Percentiles rank a stretch among this genome's conserved stretches.
These are phyloP conservation scores for Pelvicachromis taeniatus DNA, from an alignment of 2,113 vertebrate species.

Conservation along the genomic window DNA sequence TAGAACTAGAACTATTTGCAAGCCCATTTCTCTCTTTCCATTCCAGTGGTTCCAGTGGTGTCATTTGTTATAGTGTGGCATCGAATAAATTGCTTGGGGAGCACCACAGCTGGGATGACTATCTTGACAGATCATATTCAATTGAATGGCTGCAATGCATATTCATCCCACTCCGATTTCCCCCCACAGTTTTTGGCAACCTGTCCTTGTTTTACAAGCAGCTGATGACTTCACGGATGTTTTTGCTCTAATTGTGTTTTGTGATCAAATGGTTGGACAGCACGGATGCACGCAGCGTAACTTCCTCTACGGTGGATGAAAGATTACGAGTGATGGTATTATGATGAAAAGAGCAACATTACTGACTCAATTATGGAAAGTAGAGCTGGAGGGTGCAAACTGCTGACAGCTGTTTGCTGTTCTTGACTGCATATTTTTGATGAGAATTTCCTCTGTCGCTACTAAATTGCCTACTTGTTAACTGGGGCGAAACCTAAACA, in stretches of 20 bases:
- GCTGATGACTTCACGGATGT: slow-evolving; percentile 26
- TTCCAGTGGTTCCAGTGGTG: slow-evolving; percentile 41
- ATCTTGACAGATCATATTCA: slow-evolving; percentile 54
- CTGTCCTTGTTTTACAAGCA: slow-evolving; percentile 39
- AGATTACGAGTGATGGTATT: slow-evolving; percentile 45
- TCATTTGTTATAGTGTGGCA: slow-evolving; percentile 56
- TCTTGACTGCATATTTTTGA: slow-evolving; percentile 18
- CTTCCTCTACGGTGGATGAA: slow-evolving; percentile 23
- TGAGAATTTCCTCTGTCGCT: slow-evolving; percentile 34
- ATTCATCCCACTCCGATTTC: slow-evolving; percentile 31
- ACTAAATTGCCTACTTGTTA: slow-evolving; percentile 46
- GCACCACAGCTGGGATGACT: slow-evolving; percentile 49
- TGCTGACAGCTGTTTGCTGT: slow-evolving; percentile 58
- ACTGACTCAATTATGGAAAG: slow-evolving; percentile 48
- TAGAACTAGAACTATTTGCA: slow-evolving; percentile 59
- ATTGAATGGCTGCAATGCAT: slow-evolving; percentile 27
- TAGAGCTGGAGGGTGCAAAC: slow-evolving; percentile 28
- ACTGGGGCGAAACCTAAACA: slow-evolving; percentile 46
- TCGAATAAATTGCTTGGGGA: slow-evolving; percentile 61
- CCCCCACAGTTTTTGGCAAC: background rate
- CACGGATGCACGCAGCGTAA: background rate
- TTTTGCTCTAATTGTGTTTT: slow-evolving; percentile 33
- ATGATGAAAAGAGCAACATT: slow-evolving; percentile 49
- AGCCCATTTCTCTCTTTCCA: slow-evolving; percentile 60
- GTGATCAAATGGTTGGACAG: slow-evolving; percentile 18